phyloP scores from a whole-genome alignment of 1,140 invertebrate species.

The Microplitis mediator region DNA sequence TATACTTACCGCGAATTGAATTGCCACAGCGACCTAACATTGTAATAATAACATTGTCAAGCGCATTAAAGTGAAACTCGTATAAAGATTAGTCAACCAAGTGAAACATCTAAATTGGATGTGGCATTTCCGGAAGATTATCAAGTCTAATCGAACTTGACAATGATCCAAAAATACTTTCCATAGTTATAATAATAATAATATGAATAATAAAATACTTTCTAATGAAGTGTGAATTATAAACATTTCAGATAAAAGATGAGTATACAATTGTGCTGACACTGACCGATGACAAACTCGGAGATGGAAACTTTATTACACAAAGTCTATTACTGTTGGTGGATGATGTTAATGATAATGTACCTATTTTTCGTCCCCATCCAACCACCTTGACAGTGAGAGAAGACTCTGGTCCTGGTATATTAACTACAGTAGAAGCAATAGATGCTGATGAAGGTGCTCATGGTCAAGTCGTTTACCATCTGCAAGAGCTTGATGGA shows the following conservation, averaged over 20 bases:
- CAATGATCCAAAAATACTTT: background rate
- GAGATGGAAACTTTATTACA: slow-evolving; percentile 87
- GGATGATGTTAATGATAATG: slow-evolving; percentile 92
- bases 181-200: background rate
- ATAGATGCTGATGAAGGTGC: slow-evolving; percentile 88
- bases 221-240: background rate
- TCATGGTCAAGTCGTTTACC: slow-evolving; percentile 82
- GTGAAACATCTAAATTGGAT: background rate
- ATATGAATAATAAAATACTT: too few species aligned
- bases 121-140: background rate
- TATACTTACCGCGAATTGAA: slow-evolving; percentile 42
- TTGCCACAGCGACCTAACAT: slow-evolving; percentile 40
- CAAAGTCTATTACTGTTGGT: slow-evolving; percentile 87
- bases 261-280: slow-evolving; percentile 89
- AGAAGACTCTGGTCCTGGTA: slow-evolving; percentile 76
- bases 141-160: background rate
- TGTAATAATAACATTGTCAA: slow-evolving; percentile 44
- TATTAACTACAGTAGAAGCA: slow-evolving; percentile 83
- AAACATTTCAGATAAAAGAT: slow-evolving; percentile 70
- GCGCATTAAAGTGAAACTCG: slow-evolving; percentile 34
- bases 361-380: slow-evolving; percentile 85
- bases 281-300: slow-evolving; percentile 85
- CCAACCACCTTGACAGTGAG: slow-evolving; percentile 78
- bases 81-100: background rate
- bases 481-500: slow-evolving; percentile 79